Evolutionary conservation across 2,797 vertebrate species (phyloP).

Genomic region (Aldrovandia affinis): DNA sequence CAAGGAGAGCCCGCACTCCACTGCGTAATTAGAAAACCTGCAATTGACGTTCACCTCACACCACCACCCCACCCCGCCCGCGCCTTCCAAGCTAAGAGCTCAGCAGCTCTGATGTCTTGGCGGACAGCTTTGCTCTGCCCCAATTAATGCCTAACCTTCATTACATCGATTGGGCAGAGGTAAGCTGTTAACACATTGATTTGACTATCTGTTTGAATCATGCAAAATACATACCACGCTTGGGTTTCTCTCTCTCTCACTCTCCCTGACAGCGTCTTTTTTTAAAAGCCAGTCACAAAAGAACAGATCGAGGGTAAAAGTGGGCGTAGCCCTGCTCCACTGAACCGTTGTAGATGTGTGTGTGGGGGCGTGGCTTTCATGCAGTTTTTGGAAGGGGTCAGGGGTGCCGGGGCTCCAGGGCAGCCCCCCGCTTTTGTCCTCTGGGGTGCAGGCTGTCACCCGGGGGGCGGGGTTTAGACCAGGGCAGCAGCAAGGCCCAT

Average conservation of each 20-base stretch:
- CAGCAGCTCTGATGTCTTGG: constrained; percentile 44
- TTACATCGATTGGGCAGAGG: constrained; percentile 71
- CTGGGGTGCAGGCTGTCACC: constrained; percentile 39
- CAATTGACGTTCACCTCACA: constrained; percentile 41
- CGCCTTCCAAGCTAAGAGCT: constrained; percentile 42
- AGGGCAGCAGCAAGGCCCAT: constrained; percentile 5
- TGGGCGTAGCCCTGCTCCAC: constrained; percentile 19
- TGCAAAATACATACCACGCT: constrained; percentile 61
- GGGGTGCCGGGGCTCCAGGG: too few species aligned
- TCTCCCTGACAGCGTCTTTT: constrained; percentile 44
- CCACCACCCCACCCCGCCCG: not conserved
- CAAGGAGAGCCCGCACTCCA: constrained; percentile 42
- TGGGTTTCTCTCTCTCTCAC: constrained; percentile 36
- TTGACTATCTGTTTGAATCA: constrained; percentile 67
- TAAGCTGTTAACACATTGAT: constrained; percentile 70
- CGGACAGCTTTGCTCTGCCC: constrained; percentile 49
- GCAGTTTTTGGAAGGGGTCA: constrained; percentile 32
- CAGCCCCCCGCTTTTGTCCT: constrained; percentile 30
- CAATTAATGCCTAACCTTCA: constrained; percentile 72
- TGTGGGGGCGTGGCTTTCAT: constrained; percentile 12
- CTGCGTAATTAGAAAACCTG: constrained; percentile 44
- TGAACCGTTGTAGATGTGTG: not conserved
- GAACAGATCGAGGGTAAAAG: not conserved
- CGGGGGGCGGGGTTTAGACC: constrained; percentile 2
- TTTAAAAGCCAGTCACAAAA: constrained; percentile 36